Base-by-base conservation (phyloP, 2,113 vertebrate species). In the Labrus mixtus region DNA sequence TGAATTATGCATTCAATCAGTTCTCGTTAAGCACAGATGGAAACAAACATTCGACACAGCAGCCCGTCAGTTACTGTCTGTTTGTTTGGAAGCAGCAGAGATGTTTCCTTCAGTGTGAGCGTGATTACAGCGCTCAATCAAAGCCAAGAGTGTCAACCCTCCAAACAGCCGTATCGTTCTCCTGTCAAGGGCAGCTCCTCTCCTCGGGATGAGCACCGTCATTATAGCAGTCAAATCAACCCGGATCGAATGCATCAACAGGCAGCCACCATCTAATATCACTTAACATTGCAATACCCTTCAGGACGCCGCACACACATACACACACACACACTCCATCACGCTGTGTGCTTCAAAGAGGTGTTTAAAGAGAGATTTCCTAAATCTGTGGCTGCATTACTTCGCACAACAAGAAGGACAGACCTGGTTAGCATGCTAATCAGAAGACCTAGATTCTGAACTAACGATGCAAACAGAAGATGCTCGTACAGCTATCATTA, bases 251-350 rank as follows among this genome's bases (percentile, higher is more conserved):
- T 76, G 56, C 73, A 84, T 81, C 78, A 79, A 69, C 53, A 81
- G 70, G 68, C 71, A 78, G 46, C 60, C 41, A 77, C 75, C 67
- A 75, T 82, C 65, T 85, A 86, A 86, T 87, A 81, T 82, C 76
- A 79, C 74, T 88, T 88, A 88, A 86, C 82, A 79, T 83, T 88
- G 87, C 33, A n/a, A 20, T 74, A 79, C 68, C 86, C 81, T 88
- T 83, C 78, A 81, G 58, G 8, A 67, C 1, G 25, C 20, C n/a
- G 23, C 29, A 9, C 58, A 65, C n/a, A 50, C 50, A 62, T 41
- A 48, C 67, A 77, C 43, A 13, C 20, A n/a, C 25, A 8, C 57
- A 64, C 19, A 50, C 48, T 61, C 51, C 45, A 66, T 79, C 63
- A 63, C n/a, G 39, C 39, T 33, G 29, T 33, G 29, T 33, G 29